These are phyloP conservation scores for Aphelenchoides besseyi DNA, from an alignment of 1,140 invertebrate genomes.

Conservation along the genomic window DNA sequence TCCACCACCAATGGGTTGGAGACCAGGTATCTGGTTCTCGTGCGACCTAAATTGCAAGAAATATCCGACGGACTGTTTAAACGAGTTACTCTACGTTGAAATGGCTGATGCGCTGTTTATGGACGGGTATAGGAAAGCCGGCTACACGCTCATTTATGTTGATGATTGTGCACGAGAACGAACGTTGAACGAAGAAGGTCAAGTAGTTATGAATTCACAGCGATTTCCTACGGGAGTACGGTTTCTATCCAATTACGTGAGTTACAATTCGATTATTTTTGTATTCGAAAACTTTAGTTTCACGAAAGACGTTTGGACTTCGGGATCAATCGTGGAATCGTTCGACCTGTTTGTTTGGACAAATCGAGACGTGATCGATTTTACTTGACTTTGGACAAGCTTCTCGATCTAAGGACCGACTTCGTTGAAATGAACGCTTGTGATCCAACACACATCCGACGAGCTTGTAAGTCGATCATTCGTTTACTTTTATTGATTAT, in stretches of 20 bases:
- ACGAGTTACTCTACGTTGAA: slow-evolving; percentile 56
- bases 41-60: slow-evolving; percentile 80
- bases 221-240: slow-evolving; percentile 6
- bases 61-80: slow-evolving; percentile 55
- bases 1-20: slow-evolving; percentile 86
- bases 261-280: background rate
- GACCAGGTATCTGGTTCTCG: slow-evolving; percentile 85
- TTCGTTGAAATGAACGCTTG: slow-evolving; percentile 10
- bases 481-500: background rate
- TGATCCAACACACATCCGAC: background rate
- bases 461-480: background rate
- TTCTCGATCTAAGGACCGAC: background rate
- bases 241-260: background rate
- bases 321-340: background rate
- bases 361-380: background rate
- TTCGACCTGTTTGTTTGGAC: background rate
- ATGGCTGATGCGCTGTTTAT: slow-evolving; percentile 40
- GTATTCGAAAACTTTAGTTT: too few species aligned
- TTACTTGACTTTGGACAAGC: background rate
- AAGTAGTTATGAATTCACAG: background rate
- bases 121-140: slow-evolving; percentile 51
- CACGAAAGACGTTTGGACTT: background rate
- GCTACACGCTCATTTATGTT: slow-evolving; percentile 44
- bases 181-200: background rate
- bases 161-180: slow-evolving; percentile 57